Base-by-base conservation (phyloP, 2,113 vertebrate species). In the Typhlomys cinereus region DNA sequence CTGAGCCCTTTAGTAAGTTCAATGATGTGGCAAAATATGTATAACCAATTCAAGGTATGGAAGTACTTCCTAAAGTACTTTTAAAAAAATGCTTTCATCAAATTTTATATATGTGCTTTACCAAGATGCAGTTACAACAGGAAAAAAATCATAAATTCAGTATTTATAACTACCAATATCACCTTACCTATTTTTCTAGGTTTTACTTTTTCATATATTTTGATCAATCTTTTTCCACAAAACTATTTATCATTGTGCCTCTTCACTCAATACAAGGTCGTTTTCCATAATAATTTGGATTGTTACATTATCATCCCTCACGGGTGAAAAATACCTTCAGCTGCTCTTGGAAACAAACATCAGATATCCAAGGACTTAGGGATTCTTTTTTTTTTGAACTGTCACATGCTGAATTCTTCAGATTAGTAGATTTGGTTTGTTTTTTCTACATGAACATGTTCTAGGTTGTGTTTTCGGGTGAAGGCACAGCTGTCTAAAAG, bases 401-500 rank as follows among this genome's bases (percentile, higher is more conserved):
- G 50, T 69, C 59, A 67, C 52, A 39, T 85, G 31, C 64, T 66
- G 20, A 62, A 39, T 85, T 80, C 50, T 81, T 4, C 39, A 9
- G 44, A 61, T 18, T 89, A 20, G 70, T 91, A 59, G 69, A 17
- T 73, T 89, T 85, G 85, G 81, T 93, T 78, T 89, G 48, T 80
- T 82, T 54, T 67, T 85, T 80, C 54, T 71, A 73, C 6, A 3
- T 85, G 25, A 34, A n/a, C 88, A 61, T 84, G 50, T 66, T 92
- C 67, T 89, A 61, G 50, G 62, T 96, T 48, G 61, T 92, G 91
- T 90, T 92, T 82, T 71, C 87, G 73, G 34, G 34, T 59, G 59
- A 86, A 94, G 66, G 85, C 89, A 94, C 93, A 92, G 90, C 81
- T 96, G 88, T 93, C 93, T 94, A 92, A 95, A 96, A 92, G 71